These are phyloP conservation scores for Stichodactyla mertensii DNA, from an alignment of 64 coral and sea anemone species.

Conservation along the genomic window DNA sequence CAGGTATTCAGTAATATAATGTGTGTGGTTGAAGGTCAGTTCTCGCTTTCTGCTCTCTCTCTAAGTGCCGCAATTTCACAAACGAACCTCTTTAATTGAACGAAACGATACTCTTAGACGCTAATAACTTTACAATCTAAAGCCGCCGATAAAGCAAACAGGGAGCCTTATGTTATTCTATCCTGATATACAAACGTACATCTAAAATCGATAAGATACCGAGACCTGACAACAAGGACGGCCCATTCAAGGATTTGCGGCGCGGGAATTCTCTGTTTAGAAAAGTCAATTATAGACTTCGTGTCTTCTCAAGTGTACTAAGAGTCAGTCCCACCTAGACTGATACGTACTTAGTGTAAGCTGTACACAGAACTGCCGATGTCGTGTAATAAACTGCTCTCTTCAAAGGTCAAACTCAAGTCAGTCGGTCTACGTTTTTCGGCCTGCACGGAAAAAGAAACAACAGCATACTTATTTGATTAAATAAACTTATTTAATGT, in stretches of 20 bases:
- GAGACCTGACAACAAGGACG: neutral
- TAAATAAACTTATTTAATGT: neutral
- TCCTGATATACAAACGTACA: neutral
- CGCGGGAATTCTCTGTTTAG: neutral
- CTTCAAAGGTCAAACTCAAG: constrained; percentile 14
- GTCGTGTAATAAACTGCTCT: constrained; percentile 10
- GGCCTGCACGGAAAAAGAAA: neutral
- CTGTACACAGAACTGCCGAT: constrained; percentile 11
- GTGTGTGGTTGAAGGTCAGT: neutral
- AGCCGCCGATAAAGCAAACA: constrained; percentile 51
- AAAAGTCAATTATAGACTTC: neutral
- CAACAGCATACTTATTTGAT: neutral
- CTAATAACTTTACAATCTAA: constrained; percentile 66
- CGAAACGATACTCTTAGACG: constrained; percentile 46
- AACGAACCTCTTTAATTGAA: constrained; percentile 38
- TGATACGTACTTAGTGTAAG: constrained; percentile 4
- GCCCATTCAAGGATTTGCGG: neutral
- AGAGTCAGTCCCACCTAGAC: neutral
- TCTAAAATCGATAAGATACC: neutral
- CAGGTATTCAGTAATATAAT: neutral
- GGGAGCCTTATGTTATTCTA: neutral
- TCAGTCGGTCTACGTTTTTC: neutral
- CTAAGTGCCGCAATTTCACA: constrained; percentile 34
- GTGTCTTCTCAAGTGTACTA: neutral
- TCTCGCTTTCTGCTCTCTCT: constrained; percentile 18